These are phyloP conservation scores for Sipunculus nudus DNA, from an alignment of 2,888 invertebrate species.

Conservation along the genomic window DNA sequence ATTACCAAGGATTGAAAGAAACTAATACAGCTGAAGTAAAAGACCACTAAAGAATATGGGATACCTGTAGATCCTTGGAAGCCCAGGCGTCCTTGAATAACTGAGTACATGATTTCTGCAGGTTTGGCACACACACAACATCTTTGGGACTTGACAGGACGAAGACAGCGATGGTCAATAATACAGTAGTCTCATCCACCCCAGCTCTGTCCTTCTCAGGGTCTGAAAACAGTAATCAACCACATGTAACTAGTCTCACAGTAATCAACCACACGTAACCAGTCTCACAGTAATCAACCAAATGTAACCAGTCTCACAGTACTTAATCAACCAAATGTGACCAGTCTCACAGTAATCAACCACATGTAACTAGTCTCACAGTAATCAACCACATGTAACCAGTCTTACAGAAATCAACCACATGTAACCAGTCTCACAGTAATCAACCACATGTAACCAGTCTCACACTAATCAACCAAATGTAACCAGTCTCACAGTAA, in stretches of 20 bases:
- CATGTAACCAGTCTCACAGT: too few species aligned
- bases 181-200: constrained; percentile 82
- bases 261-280: too few species aligned
- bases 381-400: too few species aligned
- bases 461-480: too few species aligned
- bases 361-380: constrained; percentile 66
- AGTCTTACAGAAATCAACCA: too few species aligned
- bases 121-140: constrained; percentile 80
- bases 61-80: constrained; percentile 48
- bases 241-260: too few species aligned
- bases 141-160: constrained; percentile 82
- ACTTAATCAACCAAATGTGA: background rate
- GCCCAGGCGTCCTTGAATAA: constrained; percentile 83
- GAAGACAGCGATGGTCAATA: constrained; percentile 88
- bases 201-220: constrained; percentile 49
- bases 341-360: background rate
- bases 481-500: too few species aligned
- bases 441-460: too few species aligned
- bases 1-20: too few species aligned
- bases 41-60: too few species aligned
- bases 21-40: too few species aligned
- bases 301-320: background rate
- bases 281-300: background rate
- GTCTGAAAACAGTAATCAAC: constrained; percentile 43
- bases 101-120: constrained; percentile 91